Base-by-base conservation (phyloP, 2,888 invertebrate species). In the Athetis lepigone region DNA sequence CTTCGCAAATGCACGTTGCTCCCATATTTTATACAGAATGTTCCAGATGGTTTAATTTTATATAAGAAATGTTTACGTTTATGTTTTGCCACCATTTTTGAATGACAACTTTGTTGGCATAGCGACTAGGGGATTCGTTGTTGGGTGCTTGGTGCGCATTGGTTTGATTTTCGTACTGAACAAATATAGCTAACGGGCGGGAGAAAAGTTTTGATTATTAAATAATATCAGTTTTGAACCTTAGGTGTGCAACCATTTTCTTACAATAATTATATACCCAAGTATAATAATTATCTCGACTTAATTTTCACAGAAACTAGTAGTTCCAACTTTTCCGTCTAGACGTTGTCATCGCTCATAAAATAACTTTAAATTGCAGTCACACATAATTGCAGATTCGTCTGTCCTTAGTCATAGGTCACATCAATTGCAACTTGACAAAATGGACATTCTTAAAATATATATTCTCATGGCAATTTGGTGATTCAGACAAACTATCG, bases 21-120 rank as follows among this genome's bases (percentile, higher is more conserved):
- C n/a, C 33, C 23, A 70, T 70, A 49, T 70, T 36, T 70, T 50
- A 71, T 36, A 18, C 25, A 43, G 23, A 58, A 11, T 49, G 43
- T 67, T 71, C 61, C 67, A 61, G 67, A 70, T 71, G 59, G 39
- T 56, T 56, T 61, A 49, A 67, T 71, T 70, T 70, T 71, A 66
- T 70, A 61, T 56, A 45, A 66, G 46, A 16, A 52, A 56, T 42
- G 11, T 46, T 50, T 63, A 68, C 47, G 13, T 47, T 56, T 71
- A 55, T 36, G 23, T 62, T 51, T 54, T 61, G 43, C 49, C 27
- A 27, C 29, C 29, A 21, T 39, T 42, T 52, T n/a, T 43, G 23
- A 50, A 46, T 60, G 55, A 29, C 46, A 59, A 33, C 33, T 4
- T 13, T 3, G 13, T 33, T 13, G 33, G 33, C 13, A 13, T 4